Conservation (phyloP, 1,140 invertebrate species). For the Melitaea cinxia region DNA sequence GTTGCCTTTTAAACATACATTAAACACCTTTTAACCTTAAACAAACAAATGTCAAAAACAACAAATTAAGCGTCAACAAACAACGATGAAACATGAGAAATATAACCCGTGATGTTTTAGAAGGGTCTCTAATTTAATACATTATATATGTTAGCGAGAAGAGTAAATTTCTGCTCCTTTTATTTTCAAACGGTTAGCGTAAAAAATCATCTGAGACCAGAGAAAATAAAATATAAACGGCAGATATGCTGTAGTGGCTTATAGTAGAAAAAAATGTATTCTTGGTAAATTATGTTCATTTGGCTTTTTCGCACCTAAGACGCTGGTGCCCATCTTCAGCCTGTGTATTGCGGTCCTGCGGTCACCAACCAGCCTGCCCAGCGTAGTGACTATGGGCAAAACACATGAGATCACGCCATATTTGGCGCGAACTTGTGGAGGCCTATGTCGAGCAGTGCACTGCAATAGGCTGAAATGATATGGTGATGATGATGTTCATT, state of each 20-base stretch:
- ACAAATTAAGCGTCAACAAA: background rate
- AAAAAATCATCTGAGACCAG: constrained; percentile 23
- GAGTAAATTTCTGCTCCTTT: constrained; percentile 43
- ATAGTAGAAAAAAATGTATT: background rate
- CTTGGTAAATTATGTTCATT: background rate
- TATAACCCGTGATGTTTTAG: background rate
- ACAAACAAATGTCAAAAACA: background rate
- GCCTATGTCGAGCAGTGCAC: too few relatives aligned
- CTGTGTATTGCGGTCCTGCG: background rate
- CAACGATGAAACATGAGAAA: background rate
- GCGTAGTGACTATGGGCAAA: too few relatives aligned
- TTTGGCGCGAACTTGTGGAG: too few relatives aligned
- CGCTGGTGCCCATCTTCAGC: too few relatives aligned
- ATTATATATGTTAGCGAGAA: constrained; percentile 4
- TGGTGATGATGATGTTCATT: too few relatives aligned
- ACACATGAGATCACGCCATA: too few relatives aligned
- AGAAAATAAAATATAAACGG: background rate
- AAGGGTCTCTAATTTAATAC: background rate
- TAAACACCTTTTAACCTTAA: too few relatives aligned
- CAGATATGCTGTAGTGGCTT: background rate
- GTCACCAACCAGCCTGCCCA: too few relatives aligned
- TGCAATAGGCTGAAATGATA: too few relatives aligned
- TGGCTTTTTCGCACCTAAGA: too few relatives aligned
- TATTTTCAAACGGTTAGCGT: constrained; percentile 30
- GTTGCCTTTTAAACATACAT: background rate